phyloP scores from a whole-genome alignment of 2,888 invertebrate species.

The Conistra vaccinii region DNA sequence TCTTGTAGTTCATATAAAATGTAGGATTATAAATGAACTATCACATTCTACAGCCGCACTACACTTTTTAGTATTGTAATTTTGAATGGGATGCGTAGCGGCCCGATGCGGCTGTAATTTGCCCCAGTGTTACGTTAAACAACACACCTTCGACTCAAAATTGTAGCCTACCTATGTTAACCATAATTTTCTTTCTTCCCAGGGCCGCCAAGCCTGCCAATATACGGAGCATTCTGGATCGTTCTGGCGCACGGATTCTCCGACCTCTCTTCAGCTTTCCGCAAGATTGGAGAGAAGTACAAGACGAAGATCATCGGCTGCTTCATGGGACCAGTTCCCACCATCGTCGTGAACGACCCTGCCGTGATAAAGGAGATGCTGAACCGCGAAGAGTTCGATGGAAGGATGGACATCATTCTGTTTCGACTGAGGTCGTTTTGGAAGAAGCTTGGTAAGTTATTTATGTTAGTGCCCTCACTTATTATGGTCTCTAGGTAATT shows the following conservation, averaged over 20 bases:
- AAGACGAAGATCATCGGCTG: slow-evolving; percentile 91
- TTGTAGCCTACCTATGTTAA: no score
- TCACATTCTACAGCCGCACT: no score
- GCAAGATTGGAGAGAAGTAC: slow-evolving; percentile 89
- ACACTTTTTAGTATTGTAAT: no score
- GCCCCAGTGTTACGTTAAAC: no score
- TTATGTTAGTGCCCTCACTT: no score
- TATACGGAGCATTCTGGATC: slow-evolving; percentile 92
- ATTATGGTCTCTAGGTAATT: not conserved
- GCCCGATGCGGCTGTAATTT: no score
- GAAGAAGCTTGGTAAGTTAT: slow-evolving; percentile 86
- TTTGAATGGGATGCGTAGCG: no score
- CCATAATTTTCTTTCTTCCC: slow-evolving; percentile 41
- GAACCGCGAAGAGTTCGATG: slow-evolving; percentile 91
- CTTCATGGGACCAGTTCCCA: slow-evolving; percentile 87
- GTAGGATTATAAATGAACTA: no score
- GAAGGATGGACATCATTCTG: slow-evolving; percentile 88
- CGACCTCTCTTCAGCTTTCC: slow-evolving; percentile 88
- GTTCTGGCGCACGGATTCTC: slow-evolving; percentile 88
- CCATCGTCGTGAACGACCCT: slow-evolving; percentile 89
- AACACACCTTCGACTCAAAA: no score
- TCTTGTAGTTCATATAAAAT: no score
- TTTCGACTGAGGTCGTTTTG: slow-evolving; percentile 89
- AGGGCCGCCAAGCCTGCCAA: slow-evolving; percentile 92
- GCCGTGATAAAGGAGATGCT: slow-evolving; percentile 91